Percentiles rank a stretch among this genome's conserved stretches.
These are phyloP conservation scores for Leptocoma aspasia DNA, from an alignment of 2,113 vertebrate genomes.

Conservation along the genomic window DNA sequence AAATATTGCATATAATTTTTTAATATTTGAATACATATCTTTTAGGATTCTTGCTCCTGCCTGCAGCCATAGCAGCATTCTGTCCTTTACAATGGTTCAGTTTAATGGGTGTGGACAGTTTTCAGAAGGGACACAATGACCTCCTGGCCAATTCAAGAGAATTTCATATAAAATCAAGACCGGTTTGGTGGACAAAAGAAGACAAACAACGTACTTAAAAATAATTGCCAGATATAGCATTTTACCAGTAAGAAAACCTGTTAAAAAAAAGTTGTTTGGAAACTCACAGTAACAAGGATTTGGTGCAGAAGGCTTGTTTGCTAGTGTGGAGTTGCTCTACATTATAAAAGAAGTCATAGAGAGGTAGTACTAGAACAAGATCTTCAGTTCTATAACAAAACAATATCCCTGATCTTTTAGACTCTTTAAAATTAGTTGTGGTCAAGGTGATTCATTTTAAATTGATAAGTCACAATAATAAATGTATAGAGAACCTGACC, in stretches of 20 bases:
- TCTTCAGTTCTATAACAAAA: neutral
- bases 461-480: neutral
- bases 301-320: neutral
- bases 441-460: neutral
- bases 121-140: neutral
- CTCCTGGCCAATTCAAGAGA: neutral
- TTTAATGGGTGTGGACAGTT: neutral
- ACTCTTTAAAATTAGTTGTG: neutral
- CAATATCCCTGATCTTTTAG: fast-evolving
- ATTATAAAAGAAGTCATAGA: neutral
- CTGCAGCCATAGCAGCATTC: neutral
- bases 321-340: neutral
- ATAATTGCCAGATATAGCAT: neutral
- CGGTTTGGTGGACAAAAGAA: neutral
- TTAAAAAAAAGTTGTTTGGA: neutral
- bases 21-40: constrained; percentile 3
- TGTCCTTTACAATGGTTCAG: neutral
- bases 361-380: neutral
- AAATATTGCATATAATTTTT: constrained; percentile 47
- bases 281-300: neutral
- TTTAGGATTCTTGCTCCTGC: constrained; percentile 23
- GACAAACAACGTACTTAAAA: neutral
- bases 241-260: neutral
- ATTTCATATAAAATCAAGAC: neutral
- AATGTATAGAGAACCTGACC: neutral